phyloP scores from a whole-genome alignment of 2,113 vertebrate genomes.

The Asarcornis scutulata region DNA sequence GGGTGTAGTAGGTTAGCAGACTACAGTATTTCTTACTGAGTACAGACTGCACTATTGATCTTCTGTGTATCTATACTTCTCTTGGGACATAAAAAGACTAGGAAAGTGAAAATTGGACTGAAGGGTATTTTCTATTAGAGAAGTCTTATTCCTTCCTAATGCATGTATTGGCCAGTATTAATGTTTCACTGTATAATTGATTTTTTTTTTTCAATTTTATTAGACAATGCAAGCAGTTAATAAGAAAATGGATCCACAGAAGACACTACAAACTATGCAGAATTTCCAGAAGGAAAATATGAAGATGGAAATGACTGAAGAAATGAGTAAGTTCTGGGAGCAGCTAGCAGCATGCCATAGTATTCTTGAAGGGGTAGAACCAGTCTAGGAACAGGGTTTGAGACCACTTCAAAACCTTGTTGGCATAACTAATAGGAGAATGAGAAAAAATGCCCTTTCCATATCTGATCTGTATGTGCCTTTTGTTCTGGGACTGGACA shows the following conservation, averaged over 20 bases:
- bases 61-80: background rate
- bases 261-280: slow-evolving; percentile 96
- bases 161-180: background rate
- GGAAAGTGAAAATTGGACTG: background rate
- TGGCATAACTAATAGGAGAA: background rate
- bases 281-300: slow-evolving; percentile 99
- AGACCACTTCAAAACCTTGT: background rate
- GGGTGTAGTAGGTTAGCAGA: background rate
- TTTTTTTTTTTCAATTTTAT: background rate
- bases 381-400: background rate
- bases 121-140: background rate
- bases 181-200: background rate
- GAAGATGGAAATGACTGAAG: slow-evolving; percentile 99
- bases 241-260: slow-evolving; percentile 98
- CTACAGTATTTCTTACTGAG: background rate
- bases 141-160: background rate
- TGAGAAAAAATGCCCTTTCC: background rate
- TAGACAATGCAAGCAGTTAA: slow-evolving; percentile 98
- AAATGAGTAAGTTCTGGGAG: slow-evolving; percentile 88
- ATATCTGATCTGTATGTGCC: background rate
- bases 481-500: background rate
- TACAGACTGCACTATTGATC: background rate
- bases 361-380: background rate
- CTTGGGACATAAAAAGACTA: background rate
- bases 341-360: background rate